Percentiles rank a stretch among this genome's conserved stretches.
phyloP scores from a whole-genome alignment of 2,797 vertebrate genomes.

The Phrynocephalus guinanensis region DNA sequence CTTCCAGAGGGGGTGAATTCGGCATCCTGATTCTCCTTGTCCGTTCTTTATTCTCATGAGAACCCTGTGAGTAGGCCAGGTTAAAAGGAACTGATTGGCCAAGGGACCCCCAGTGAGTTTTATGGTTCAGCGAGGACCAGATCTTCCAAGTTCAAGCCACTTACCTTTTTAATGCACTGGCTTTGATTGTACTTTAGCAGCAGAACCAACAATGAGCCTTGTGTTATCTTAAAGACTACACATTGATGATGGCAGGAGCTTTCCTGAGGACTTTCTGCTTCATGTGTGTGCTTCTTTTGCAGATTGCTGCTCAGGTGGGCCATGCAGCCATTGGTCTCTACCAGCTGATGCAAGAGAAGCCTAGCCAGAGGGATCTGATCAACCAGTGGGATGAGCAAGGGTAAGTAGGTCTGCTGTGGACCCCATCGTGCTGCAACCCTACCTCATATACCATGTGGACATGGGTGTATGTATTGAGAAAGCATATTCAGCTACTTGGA shows the following conservation, averaged over 20 bases:
- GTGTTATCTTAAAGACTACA: neutral
- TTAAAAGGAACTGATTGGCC: neutral
- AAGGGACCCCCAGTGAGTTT: neutral
- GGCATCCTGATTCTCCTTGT: neutral
- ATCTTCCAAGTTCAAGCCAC: neutral
- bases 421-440: too few relatives aligned
- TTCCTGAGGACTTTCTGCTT: neutral
- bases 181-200: neutral
- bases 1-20: neutral
- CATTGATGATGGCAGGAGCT: neutral
- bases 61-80: neutral
- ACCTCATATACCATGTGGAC: neutral
- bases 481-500: neutral
- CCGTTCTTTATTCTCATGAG: neutral
- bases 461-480: neutral
- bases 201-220: neutral
- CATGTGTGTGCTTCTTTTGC: slow-evolving; percentile 16
- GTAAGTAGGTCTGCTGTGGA: slow-evolving; percentile 66
- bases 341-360: slow-evolving; percentile 83
- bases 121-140: neutral
- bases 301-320: slow-evolving; percentile 87
- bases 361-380: slow-evolving; percentile 84
- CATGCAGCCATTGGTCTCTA: slow-evolving; percentile 86
- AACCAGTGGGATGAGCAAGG: slow-evolving; percentile 86
- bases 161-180: neutral